Evolutionary conservation across 2,113 vertebrate species (phyloP), one percentile per base, ranked within the genome.

Genomic region (Delphinus delphis): DNA sequence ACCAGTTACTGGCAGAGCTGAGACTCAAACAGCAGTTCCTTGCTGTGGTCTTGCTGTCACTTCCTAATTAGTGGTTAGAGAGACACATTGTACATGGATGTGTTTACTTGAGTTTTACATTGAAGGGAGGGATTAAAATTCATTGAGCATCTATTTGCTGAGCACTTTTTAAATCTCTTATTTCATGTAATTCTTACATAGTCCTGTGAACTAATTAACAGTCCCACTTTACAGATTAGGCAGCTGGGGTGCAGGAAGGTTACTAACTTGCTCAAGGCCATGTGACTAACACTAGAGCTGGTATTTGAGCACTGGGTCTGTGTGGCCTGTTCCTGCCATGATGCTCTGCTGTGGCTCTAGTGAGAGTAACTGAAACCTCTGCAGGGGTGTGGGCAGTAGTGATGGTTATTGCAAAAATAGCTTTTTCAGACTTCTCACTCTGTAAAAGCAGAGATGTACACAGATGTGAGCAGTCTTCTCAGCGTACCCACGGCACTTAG

Each of bases 41-140:
- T 85, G 50, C 80, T 80, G 80, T 74, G 74, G 41, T 44, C 89
- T 91, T 93, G 36, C 86, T 87, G 31, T 26, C 38, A 95, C 91
- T 97, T 95, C 76, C 95, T 91, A 91, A 90, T 91, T 58, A 95
- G 76, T 38, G 53, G 60, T 92, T 96, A 60, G 77, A 77, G 74
- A 71, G 90, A 81, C 21, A 70, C 5, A 9, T 55, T 36, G 36
- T 88, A 23, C 28, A 3, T 62, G 26, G 44, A 1, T 79, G 25
- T 65, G 26, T 92, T 73, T 85, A 53, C 73, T 84, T 88, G 95
- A 58, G 47, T 94, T 60, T 97, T 86, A 81, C 50, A 21, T 86
- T 86, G 85, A 88, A 68, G 85, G 50, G 9, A 65, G 47, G 25
- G 12, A 53, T 74, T 71, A 28, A 53, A 92, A 60, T 86, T 83